A percentile compares a stretch with the other conserved stretches of the same genome.
phyloP scores from a whole-genome alignment of 2,888 invertebrate species.

The Colletes collaris region DNA sequence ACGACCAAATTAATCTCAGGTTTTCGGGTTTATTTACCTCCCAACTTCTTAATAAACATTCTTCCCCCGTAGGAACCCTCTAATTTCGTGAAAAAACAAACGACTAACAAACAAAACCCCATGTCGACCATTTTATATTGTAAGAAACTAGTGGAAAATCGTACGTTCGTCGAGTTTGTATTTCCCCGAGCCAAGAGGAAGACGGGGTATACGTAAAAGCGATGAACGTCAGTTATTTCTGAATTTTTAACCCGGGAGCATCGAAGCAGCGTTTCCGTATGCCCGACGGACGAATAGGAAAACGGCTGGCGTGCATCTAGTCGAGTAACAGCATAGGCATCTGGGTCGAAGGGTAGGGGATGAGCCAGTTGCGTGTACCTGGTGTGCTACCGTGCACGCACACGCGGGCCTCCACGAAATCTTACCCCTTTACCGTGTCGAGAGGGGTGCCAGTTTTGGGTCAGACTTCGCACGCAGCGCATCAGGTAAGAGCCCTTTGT shows the following conservation, averaged over 20 bases:
- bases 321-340: conserved; percentile 10
- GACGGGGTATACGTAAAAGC: not conserved
- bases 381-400: conserved; percentile 37
- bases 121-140: too few species aligned
- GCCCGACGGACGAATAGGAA: conserved; percentile 22
- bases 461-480: conserved; percentile 79
- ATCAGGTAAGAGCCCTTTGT: conserved; percentile 75
- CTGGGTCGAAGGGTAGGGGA: conserved; percentile 31
- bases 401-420: conserved; percentile 59
- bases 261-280: conserved; percentile 8
- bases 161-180: too few species aligned
- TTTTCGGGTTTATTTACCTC: too few species aligned
- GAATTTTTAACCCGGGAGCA: conserved; percentile 19
- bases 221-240: conserved; percentile 28
- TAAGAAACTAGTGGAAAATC: too few species aligned
- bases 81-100: too few species aligned
- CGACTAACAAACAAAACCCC: too few species aligned
- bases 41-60: too few species aligned
- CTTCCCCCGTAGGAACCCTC: too few species aligned
- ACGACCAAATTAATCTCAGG: too few species aligned
- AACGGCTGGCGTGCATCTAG: conserved; percentile 12
- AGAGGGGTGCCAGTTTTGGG: conserved; percentile 80
- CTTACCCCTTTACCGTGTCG: conserved; percentile 70
- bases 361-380: conserved; percentile 62
- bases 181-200: too few species aligned